Base-by-base conservation (phyloP, 2,888 invertebrate species). In the Ariolimax columbianus region DNA sequence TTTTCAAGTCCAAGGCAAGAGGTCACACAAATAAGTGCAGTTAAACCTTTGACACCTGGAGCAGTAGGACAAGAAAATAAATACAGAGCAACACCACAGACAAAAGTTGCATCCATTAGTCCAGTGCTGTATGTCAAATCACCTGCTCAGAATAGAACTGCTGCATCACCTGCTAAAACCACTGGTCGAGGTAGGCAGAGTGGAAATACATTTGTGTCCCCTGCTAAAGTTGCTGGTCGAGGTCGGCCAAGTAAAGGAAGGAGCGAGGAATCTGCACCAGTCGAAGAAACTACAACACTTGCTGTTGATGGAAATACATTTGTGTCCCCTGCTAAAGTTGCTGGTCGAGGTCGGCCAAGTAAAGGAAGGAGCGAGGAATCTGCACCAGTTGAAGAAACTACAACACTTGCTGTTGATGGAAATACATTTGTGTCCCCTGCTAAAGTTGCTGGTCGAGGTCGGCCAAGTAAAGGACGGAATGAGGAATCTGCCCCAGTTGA, bases 291-390 rank as follows among this genome's bases (percentile, higher is more conserved):
- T n/a, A n/a, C n/a, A n/a, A n/a, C 17, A 68, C 0, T 33, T 19
- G 33, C 19, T 70, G 38, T 38, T 70, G 40, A 23, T 70, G 70
- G 4, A 43, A 40, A 68, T 26, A 63, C 72, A 33, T 23, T 36
- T 47, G 4, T 59, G n/a, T 77, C 77, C 77, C 77, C 77, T 26
- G 23, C 51, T 4, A 83, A 83, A 77, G 14, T 40, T 77, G 33
- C 43, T 59, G 63, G 36, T 26, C 40, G 72, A 2, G 63, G 40
- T 23, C 26, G 75, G n/a, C 59, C 11, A 33, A 40, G 36, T 33
- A 14, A 68, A 36, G 36, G 4, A 17, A 36, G 23, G 36, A 68
- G 14, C 55, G 23, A 6, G 6, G 59, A 63, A 23, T 3, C n/a
- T n/a, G 19, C 70, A 26, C 23, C 38, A 38, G 6, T 38, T 70